Evolutionary conservation across 1,140 invertebrate genomes (phyloP).

Genomic region (Trichonephila inaurata): DNA sequence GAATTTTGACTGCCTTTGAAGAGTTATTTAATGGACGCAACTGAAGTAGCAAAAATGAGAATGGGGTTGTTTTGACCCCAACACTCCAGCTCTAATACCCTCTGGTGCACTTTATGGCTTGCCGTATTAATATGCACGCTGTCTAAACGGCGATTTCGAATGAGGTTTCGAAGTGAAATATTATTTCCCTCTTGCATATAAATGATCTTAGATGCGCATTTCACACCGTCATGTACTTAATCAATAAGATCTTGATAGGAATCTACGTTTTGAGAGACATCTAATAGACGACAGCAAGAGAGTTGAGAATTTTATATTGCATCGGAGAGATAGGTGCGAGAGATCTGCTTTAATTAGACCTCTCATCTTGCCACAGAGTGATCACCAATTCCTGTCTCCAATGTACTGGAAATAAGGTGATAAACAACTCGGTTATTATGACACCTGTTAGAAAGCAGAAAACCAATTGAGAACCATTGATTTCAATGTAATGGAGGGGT

Average conservation of each 20-base stretch:
- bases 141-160: slow-evolving; percentile 28
- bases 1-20: not conserved
- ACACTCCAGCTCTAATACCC: not conserved
- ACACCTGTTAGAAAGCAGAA: no score
- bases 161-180: slow-evolving; percentile 46
- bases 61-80: not conserved
- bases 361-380: no score
- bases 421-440: no score
- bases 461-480: no score
- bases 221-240: not conserved
- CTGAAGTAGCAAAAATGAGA: not conserved
- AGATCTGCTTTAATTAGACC: no score
- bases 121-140: slow-evolving; percentile 39
- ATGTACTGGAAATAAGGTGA: no score
- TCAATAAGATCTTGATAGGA: not conserved
- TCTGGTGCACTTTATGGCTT: slow-evolving; percentile 22
- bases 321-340: no score
- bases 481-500: no score
- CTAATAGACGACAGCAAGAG: no score
- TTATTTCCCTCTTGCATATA: slow-evolving; percentile 39
- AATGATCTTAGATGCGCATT: not conserved
- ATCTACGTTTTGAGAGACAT: no score
- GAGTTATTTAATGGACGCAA: not conserved
- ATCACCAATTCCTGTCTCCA: no score
- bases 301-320: no score